phyloP scores from a whole-genome alignment of 2,113 vertebrate species.

The Nestor notabilis region DNA sequence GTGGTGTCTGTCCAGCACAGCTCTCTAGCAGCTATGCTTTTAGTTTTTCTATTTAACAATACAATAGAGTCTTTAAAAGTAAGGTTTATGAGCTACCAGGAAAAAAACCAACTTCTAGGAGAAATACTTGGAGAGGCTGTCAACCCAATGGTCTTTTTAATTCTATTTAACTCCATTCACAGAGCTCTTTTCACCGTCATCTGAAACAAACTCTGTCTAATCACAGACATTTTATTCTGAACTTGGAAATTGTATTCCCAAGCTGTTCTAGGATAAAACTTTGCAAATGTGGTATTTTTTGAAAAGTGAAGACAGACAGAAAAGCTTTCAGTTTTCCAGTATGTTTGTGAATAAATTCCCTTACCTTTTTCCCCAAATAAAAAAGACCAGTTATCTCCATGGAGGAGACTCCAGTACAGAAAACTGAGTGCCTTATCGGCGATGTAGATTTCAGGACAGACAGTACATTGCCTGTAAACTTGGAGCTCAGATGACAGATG shows the following conservation, averaged over 20 bases:
- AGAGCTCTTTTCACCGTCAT: neutral
- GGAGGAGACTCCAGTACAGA: neutral
- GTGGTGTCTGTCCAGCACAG: neutral
- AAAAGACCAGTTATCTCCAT: neutral
- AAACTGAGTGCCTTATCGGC: neutral
- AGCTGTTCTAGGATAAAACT: neutral
- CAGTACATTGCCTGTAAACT: conserved; percentile 58
- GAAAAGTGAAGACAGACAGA: neutral
- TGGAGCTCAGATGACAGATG: conserved; percentile 65
- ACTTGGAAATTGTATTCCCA: neutral
- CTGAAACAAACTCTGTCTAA: neutral
- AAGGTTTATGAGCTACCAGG: neutral
- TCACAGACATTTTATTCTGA: neutral
- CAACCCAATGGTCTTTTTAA: neutral
- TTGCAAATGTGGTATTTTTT: neutral
- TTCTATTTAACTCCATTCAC: neutral
- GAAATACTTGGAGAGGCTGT: neutral
- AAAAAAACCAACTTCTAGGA: neutral
- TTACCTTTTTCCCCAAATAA: neutral
- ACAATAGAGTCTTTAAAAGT: neutral
- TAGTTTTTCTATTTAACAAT: neutral
- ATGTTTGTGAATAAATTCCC: conserved; percentile 3
- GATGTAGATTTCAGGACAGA: conserved; percentile 49
- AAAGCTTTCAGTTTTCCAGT: neutral
- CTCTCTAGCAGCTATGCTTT: neutral